Base-by-base conservation (phyloP, 1,140 invertebrate species). In the Hylaeus anthracinus region DNA sequence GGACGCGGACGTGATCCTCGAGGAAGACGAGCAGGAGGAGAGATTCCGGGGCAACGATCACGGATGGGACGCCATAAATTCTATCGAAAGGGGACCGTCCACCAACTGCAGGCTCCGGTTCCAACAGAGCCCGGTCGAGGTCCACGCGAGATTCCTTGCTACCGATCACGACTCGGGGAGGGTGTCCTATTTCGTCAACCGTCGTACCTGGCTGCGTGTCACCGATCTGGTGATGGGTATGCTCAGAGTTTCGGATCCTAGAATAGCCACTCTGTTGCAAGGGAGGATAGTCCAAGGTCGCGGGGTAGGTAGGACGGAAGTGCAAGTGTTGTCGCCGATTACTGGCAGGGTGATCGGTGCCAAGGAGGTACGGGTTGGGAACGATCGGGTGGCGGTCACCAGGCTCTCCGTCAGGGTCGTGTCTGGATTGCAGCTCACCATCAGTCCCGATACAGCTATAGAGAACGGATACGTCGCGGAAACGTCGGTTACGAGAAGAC, bases 251-350 rank as follows among this genome's bases (percentile, higher is more conserved):
- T 97, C 98, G 1, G 98, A 99, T 94, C 96, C 97, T 0, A 95
- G 97, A 72, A 97, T 99, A 69, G 98, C 98, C 0, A 95, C 95
- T 5, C 93, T 99, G 1, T 93, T 99, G 5, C 95, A 97, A 78
- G 96, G 97, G 1, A 95, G 96, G 39, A 96, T 98, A 10, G 94
- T 99, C 39, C 97, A 98, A 90, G 98, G 98, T 8, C 94, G 97
- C n/a, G 96, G 96, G 5, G 96, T 97, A 66, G 98, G 98, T 3
- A 93, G 97, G 37, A 98, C 98, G 2, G 98, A 99, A 94, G 96
- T 99, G 0, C 98, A 99, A 94, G 97, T 98, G 10, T 90, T 99
- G 15, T 98, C 98, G 0, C 97, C 98, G 1, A 97, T 98, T 48
- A 98, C 97, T 4, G 98, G 98, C 1, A 95, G 97, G 37, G 97